A percentile compares a stretch with the other conserved stretches of the same genome.
Conservation (phyloP, 2,888 invertebrate species). For the Oeneis ivallda region DNA sequence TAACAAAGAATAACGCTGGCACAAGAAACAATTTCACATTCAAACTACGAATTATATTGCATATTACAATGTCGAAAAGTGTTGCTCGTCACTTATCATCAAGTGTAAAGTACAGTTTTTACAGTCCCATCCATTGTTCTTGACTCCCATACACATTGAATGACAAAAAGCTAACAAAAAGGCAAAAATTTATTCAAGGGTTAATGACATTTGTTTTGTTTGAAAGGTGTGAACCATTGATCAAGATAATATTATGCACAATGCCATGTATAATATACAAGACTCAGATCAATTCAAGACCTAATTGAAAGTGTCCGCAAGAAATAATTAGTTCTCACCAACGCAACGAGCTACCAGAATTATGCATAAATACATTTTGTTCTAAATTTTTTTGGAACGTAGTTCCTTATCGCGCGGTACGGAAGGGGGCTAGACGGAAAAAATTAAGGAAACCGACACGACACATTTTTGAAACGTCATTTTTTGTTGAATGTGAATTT, state of each 20-base stretch:
- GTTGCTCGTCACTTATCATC: constrained; percentile 15
- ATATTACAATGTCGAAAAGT: constrained; percentile 4
- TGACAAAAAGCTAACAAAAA: constrained; percentile 31
- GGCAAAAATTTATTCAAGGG: constrained; percentile 16
- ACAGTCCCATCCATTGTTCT: constrained; percentile 28
- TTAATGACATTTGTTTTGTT: constrained; percentile 24
- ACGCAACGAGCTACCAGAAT: too few species aligned
- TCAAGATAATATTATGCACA: neutral
- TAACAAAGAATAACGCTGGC: neutral
- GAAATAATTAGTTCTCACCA: too few species aligned
- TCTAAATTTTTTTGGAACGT: too few species aligned
- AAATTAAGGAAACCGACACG: too few species aligned
- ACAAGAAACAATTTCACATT: constrained; percentile 12
- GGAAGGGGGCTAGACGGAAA: too few species aligned
- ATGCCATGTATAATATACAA: neutral
- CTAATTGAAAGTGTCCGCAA: too few species aligned
- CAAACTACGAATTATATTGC: neutral
- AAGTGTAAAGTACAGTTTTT: constrained; percentile 16
- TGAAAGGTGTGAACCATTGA: neutral
- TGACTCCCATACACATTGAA: constrained; percentile 22
- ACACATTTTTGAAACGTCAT: too few species aligned
- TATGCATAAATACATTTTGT: too few species aligned
- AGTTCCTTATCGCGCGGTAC: too few species aligned
- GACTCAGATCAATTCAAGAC: too few species aligned
- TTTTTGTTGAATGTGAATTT: too few species aligned